A percentile compares a stretch with the other conserved stretches of the same genome.
Conservation (phyloP, 2,113 vertebrate species). For the Nothoprocta perdicaria region DNA sequence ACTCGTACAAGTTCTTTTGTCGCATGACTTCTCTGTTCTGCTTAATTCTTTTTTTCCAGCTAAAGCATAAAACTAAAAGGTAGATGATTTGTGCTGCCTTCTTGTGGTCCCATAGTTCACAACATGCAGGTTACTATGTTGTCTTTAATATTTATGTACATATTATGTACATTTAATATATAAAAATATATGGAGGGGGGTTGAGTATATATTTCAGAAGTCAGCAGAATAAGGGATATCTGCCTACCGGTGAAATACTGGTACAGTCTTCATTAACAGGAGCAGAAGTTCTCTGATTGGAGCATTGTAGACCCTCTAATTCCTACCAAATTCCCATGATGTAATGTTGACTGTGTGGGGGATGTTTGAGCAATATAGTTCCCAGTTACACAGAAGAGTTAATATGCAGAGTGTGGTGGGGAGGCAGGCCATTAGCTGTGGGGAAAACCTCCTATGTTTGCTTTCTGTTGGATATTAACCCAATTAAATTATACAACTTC, state of each 20-base stretch:
- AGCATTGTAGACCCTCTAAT: background rate
- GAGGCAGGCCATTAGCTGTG: background rate
- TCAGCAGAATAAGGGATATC: background rate
- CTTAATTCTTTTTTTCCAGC: background rate
- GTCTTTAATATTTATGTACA: background rate
- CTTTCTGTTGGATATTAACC: background rate
- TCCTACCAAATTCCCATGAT: background rate
- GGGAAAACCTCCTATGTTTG: fast-evolving
- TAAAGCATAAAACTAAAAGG: background rate
- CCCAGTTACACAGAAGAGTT: background rate
- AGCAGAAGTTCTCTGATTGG: background rate
- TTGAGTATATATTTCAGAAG: background rate
- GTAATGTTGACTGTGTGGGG: background rate
- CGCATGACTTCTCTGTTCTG: background rate
- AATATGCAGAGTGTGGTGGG: background rate
- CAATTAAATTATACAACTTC: background rate
- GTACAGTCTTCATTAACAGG: background rate
- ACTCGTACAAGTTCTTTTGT: background rate
- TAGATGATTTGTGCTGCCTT: too few species aligned
- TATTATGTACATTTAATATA: background rate
- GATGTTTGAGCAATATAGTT: background rate
- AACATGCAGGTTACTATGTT: background rate
- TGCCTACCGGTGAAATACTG: background rate
- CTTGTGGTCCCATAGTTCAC: background rate
- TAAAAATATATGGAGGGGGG: too few species aligned